Evolutionary conservation across 2,888 invertebrate genomes (phyloP), one percentile per base, ranked within the genome.

Genomic region (Xylota sylvarum): DNA sequence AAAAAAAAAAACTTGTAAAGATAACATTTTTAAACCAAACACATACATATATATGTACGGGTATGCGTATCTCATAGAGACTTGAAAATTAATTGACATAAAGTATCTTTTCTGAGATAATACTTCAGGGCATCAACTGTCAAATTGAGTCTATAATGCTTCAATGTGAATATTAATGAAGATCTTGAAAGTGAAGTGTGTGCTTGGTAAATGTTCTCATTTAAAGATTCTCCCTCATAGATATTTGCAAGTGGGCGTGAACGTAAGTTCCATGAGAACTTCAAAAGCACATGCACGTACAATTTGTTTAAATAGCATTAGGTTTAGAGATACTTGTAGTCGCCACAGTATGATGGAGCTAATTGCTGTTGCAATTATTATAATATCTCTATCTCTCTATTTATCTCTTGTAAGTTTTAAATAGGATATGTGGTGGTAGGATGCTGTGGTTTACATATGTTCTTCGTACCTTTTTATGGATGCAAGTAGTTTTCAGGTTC

Each of bases 51-150:
- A 32, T 32, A 40, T 14, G n/a, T 40, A 40, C 37, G 37, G 12
- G 23, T 23, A 50, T 23, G 10, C 10, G 4, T 19, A 48, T 14
- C 32, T 56, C 3, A 56, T 56, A 17, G 43, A 56, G 56, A 55
- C 43, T 10, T 19, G 46, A 70, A 46, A 46, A 30, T 35, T 58
- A 55, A 58, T 58, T 58, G 46, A 70, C 56, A 58, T 70, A 4
- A 50, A 70, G 70, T 58, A 46, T 58, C 70, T 56, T n/a, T 32
- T 43, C 46, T 56, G 46, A 23, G 46, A 30, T 30, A 23, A 9
- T 43, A 32, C 70, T 70, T 50, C 9, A 58, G 70, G 70, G 56
- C 32, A 58, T 70, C 55, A 70, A 43, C 32, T 46, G 46, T 70
- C 56, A 43, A 56, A 70, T 56, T 58, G 46, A 46, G 56, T 58